Conservation (phyloP, 2,797 vertebrate genomes). For the Megaceryle alcyon region DNA sequence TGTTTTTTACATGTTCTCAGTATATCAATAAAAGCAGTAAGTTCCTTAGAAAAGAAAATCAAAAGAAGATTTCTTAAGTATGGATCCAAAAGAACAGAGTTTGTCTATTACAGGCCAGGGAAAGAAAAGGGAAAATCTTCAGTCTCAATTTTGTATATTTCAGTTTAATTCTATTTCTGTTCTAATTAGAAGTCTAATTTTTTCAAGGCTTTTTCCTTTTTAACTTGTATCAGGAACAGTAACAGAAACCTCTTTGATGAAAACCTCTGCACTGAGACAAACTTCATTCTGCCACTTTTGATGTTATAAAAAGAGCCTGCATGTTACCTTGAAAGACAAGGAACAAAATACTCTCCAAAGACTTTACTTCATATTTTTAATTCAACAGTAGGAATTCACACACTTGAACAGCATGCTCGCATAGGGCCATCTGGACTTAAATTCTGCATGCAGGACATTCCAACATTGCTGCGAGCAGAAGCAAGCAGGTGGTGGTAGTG, state of each 20-base stretch:
- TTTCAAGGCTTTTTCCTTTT: background rate
- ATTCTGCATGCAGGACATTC: background rate
- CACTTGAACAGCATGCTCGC: background rate
- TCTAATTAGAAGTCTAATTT: background rate
- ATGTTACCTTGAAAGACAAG: background rate
- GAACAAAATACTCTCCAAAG: background rate
- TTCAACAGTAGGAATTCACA: background rate
- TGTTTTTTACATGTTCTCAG: background rate
- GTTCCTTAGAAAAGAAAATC: background rate
- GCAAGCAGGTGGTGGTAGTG: fast-evolving
- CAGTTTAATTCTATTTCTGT: background rate
- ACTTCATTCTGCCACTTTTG: background rate
- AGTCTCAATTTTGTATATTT: background rate
- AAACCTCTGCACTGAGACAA: background rate
- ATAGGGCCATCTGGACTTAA: background rate
- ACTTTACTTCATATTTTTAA: background rate
- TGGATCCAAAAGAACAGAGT: background rate
- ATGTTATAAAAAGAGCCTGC: background rate
- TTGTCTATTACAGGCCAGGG: background rate
- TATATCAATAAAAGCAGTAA: background rate
- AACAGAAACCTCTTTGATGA: background rate
- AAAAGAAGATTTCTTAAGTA: background rate
- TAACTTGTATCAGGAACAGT: background rate
- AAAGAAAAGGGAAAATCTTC: background rate
- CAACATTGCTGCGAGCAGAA: background rate